phyloP scores from a whole-genome alignment of 2,113 vertebrate genomes.

The Herpetotheres cachinnans region DNA sequence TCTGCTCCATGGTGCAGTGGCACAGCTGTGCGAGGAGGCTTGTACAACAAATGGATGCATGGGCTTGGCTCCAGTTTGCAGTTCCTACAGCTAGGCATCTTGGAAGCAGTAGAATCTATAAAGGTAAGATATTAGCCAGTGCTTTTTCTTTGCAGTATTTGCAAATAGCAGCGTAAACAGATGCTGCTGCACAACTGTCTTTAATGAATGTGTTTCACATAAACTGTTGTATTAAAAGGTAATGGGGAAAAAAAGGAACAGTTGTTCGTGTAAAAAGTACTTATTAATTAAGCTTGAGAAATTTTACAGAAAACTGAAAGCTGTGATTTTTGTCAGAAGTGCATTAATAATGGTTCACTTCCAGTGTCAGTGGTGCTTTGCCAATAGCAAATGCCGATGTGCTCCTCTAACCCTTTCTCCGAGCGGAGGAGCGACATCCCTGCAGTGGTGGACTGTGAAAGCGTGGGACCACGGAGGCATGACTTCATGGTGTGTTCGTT shows the following conservation, averaged over 20 bases:
- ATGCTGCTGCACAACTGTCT: background rate
- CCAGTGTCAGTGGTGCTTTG: fast-evolving
- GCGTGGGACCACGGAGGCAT: fast-evolving
- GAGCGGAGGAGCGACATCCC: fast-evolving
- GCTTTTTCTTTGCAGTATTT: background rate
- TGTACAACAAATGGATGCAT: fast-evolving
- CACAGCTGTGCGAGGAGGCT: background rate
- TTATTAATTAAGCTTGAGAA: background rate
- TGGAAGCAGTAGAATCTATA: fast-evolving
- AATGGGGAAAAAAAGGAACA: background rate
- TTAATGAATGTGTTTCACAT: background rate
- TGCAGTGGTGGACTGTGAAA: fast-evolving
- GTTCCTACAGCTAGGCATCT: background rate
- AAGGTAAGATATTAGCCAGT: background rate
- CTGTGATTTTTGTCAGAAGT: background rate
- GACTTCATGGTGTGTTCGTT: fast-evolving
- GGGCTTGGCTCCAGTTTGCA: background rate
- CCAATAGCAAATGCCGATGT: fast-evolving
- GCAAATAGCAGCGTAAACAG: fast-evolving
- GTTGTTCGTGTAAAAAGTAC: background rate
- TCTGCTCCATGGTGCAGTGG: background rate
- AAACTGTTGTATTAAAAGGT: background rate
- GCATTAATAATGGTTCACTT: fast-evolving
- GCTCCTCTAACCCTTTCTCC: background rate
- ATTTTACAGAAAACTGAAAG: fast-evolving